Base-by-base conservation (phyloP, 35 echinoderm and acorn worm species). In the Patiria miniata region DNA sequence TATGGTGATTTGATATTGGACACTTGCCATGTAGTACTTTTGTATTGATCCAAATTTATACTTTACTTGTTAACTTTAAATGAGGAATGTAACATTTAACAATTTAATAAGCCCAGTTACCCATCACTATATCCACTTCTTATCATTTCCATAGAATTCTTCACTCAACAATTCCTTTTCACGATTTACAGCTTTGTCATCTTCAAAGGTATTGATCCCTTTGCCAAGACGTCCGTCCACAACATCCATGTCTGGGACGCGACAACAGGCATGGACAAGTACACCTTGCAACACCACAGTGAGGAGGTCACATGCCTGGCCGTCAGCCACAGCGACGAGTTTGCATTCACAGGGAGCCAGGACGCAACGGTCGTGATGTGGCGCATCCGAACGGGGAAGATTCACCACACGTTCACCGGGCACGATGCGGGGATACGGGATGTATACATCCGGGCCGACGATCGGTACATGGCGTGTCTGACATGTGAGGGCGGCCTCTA, bases 321-420 rank as follows among this genome's bases (percentile, higher is more conserved):
- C 17, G 40, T 51, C 38, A 87, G 68, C 28, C 39, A 87, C 47
- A 38, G 17, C n/a, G 14, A 26, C 69, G 23, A 30, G 39, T 40
- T 29, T 87, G 85, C 76, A 7, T 54, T 87, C 39, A 77, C 77
- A 16, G 85, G 85, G n/a, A 78, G 85, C 76, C n/a, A 39, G n/a
- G 76, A 87, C 52, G 65, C 68, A 17, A 30, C 44, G 12, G 76
- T 87, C n/a, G 30, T 79, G 15, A 79, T 87, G 29, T 73, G 65
- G 68, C 29, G 17, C 68, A 79, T 55, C 38, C 51, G 21, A 39
- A 50, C 37, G 18, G 30, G 32, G 42, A 83, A 84, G 42, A 39
- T 82, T 37, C 50, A 84, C 79, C 81, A 84, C 28, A 47, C 37
- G 8, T 68, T 84, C 26, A 55, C 39, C 7, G 88, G 59, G 9